Conservation (phyloP, 1,140 invertebrate species). For the Drosophila paulistorum region DNA sequence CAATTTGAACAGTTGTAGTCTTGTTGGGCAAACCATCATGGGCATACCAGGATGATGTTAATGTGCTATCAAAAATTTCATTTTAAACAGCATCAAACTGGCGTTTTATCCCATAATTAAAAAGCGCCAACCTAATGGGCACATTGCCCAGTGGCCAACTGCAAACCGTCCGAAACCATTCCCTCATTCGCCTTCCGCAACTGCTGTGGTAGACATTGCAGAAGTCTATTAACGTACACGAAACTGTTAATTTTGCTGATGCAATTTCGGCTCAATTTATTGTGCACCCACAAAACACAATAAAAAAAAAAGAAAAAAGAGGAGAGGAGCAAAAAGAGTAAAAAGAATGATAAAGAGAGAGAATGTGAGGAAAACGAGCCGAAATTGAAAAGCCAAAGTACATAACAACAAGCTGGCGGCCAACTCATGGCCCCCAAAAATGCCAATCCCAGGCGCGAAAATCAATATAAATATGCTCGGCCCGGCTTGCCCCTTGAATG, state of each 20-base stretch:
- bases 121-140: slow-evolving; percentile 53
- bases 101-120: slow-evolving; percentile 53
- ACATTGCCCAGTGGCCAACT: slow-evolving; percentile 15
- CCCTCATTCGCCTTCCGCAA: background rate
- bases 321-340: slow-evolving; percentile 21
- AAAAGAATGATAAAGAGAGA: background rate
- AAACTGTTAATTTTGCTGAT: slow-evolving; percentile 80
- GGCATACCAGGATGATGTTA: background rate
- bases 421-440: slow-evolving; percentile 45
- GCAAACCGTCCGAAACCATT: background rate
- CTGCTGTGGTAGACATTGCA: slow-evolving; percentile 39
- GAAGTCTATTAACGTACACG: slow-evolving; percentile 80
- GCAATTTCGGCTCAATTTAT: slow-evolving; percentile 80
- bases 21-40: slow-evolving; percentile 6
- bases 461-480: slow-evolving; percentile 78
- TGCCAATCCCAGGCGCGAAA: slow-evolving; percentile 72
- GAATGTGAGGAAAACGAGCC: slow-evolving; percentile 59
- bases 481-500: slow-evolving; percentile 14
- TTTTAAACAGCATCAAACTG: slow-evolving; percentile 46
- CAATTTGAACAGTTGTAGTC: slow-evolving; percentile 3
- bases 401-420: slow-evolving; percentile 74
- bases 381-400: slow-evolving; percentile 80
- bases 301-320: slow-evolving; percentile 39
- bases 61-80: slow-evolving; percentile 33
- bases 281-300: slow-evolving; percentile 73